phyloP scores from a whole-genome alignment of 1,140 invertebrate species.

The Cydia pomonella region DNA sequence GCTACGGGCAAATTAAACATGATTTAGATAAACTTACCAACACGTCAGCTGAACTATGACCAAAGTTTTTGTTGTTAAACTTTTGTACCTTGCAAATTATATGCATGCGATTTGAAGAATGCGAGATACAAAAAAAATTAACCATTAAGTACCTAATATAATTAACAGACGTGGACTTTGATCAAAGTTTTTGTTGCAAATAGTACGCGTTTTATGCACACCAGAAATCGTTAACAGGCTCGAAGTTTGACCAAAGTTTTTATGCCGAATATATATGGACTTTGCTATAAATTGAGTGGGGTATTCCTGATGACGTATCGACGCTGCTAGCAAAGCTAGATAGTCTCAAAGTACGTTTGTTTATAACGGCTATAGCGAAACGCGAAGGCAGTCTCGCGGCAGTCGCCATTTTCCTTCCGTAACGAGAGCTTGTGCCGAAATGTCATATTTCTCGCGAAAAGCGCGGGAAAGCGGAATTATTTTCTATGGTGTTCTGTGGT shows the following conservation, averaged over 20 bases:
- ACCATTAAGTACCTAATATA: not conserved
- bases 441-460: constrained; percentile 44
- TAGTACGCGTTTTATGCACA: too few species aligned
- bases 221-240: too few species aligned
- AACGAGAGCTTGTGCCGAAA: constrained; percentile 54
- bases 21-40: too few species aligned
- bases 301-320: not conserved
- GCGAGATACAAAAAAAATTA: not conserved
- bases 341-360: not conserved
- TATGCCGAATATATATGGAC: not conserved
- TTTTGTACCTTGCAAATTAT: not conserved
- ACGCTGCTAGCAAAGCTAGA: not conserved
- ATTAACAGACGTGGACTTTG: not conserved
- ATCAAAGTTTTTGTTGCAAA: not conserved
- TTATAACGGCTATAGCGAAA: not conserved
- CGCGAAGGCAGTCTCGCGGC: constrained; percentile 32
- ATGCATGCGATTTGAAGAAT: not conserved
- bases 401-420: constrained; percentile 52
- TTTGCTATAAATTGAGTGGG: not conserved
- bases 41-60: too few species aligned
- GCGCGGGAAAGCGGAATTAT: constrained; percentile 40
- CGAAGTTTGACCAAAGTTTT: not conserved
- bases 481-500: constrained; percentile 8
- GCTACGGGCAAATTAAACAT: too few species aligned
- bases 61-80: not conserved